Percentiles rank a stretch among this genome's conserved stretches.
Evolutionary conservation across 53 echinoderm and acorn worm genomes (phyloP).

Genomic region (Antedon mediterranea): DNA sequence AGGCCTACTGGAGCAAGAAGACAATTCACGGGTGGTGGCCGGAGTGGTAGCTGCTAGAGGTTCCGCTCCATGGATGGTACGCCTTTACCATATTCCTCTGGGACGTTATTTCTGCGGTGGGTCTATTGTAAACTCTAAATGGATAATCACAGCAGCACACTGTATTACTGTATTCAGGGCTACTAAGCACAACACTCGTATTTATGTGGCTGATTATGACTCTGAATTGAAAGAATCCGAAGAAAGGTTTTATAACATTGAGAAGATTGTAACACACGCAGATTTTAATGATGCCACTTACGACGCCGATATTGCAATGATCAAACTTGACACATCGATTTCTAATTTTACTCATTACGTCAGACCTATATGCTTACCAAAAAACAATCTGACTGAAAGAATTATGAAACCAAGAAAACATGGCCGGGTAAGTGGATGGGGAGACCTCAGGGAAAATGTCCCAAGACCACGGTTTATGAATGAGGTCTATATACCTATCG

Average conservation of each 20-base stretch:
- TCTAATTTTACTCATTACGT: conserved; percentile 66
- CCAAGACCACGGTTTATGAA: conserved; percentile 47
- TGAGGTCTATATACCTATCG: conserved; percentile 52
- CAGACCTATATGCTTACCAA: conserved; percentile 66
- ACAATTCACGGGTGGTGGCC: too few relatives aligned
- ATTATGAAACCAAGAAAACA: conserved; percentile 30
- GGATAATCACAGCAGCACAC: too few relatives aligned
- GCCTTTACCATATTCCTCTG: conserved; percentile 27
- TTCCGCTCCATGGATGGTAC: conserved; percentile 73
- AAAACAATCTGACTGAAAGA: conserved; percentile 23
- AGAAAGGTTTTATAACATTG: conserved; percentile 43
- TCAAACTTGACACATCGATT: too few relatives aligned
- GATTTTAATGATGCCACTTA: conserved; percentile 45
- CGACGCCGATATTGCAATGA: conserved; percentile 44
- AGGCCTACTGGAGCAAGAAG: too few relatives aligned
- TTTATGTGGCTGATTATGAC: conserved; percentile 54
- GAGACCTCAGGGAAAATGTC: conserved; percentile 4
- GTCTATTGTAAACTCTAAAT: background rate
- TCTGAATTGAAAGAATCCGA: conserved; percentile 59
- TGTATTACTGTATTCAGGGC: background rate
- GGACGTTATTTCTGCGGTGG: conserved; percentile 53
- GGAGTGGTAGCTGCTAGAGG: conserved; percentile 37
- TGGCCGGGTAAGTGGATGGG: conserved; percentile 46
- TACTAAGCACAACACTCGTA: conserved; percentile 16
- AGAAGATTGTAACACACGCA: conserved; percentile 34